phyloP scores from a whole-genome alignment of 2,888 invertebrate species.

The Baccha elongata region DNA sequence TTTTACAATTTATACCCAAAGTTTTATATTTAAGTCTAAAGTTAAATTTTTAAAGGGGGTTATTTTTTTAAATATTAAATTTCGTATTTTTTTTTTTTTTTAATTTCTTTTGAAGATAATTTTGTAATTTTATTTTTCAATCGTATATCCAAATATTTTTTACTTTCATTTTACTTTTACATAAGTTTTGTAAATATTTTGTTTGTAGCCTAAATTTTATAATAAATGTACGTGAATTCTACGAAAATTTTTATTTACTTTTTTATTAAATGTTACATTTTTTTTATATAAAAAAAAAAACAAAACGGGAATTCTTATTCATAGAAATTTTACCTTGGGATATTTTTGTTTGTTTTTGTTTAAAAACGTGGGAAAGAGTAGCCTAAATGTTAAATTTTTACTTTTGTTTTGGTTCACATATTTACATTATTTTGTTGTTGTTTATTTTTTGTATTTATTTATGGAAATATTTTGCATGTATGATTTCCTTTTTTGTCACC shows the following conservation, averaged over 20 bases:
- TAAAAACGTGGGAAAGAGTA: slow-evolving; percentile 57
- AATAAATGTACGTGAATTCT: slow-evolving; percentile 73
- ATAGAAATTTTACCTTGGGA: slow-evolving; percentile 47
- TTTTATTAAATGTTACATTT: slow-evolving; percentile 61
- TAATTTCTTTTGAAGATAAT: slow-evolving; percentile 70
- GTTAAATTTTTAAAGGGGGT: slow-evolving; percentile 54
- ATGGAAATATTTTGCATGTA: slow-evolving; percentile 48
- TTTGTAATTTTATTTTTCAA: slow-evolving; percentile 64
- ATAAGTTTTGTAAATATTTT: slow-evolving; percentile 73
- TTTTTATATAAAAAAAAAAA: slow-evolving; percentile 43
- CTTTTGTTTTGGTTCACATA: slow-evolving; percentile 36
- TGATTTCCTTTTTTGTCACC: slow-evolving; percentile 61
- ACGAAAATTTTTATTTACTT: slow-evolving; percentile 50
- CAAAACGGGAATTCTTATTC: slow-evolving; percentile 51
- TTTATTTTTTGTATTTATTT: slow-evolving; percentile 25
- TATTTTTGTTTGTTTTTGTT: slow-evolving; percentile 26
- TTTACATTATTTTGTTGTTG: slow-evolving; percentile 29
- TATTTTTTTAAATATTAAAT: slow-evolving; percentile 53
- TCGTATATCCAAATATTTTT: slow-evolving; percentile 71
- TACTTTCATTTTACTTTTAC: slow-evolving; percentile 55
- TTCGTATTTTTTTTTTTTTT: slow-evolving; percentile 35
- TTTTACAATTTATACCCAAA: slow-evolving; percentile 63
- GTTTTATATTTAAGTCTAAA: slow-evolving; percentile 60
- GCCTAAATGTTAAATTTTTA: slow-evolving; percentile 58
- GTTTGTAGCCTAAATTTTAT: slow-evolving; percentile 72